Conservation (phyloP, 2,113 vertebrate species). For the Carettochelys insculpta region DNA sequence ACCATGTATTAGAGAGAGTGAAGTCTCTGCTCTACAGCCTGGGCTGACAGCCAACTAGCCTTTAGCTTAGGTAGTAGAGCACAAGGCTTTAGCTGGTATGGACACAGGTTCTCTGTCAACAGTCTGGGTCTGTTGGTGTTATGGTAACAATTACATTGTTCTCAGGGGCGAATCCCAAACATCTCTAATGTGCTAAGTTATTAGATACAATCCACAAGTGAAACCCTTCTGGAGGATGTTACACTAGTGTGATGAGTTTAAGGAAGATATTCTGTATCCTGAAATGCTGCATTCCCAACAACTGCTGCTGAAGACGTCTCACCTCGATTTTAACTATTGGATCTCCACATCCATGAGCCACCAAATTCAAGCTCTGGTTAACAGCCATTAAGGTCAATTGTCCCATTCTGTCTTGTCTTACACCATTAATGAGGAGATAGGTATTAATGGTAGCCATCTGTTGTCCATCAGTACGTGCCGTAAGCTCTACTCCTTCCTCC, state of each 20-base stretch:
- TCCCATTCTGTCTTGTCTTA: constrained; percentile 59
- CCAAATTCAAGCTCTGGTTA: constrained; percentile 77
- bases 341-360: constrained; percentile 71
- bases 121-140: no score
- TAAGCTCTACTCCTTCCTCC: constrained; percentile 75
- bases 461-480: constrained; percentile 69
- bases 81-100: no score
- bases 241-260: background rate
- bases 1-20: no score
- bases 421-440: constrained; percentile 56
- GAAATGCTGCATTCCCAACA: background rate
- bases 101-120: no score
- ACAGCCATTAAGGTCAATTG: constrained; percentile 65
- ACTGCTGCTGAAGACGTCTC: background rate
- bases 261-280: background rate
- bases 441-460: constrained; percentile 57
- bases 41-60: no score
- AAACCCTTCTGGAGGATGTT: background rate
- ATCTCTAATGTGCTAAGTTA: background rate
- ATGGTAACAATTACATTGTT: background rate
- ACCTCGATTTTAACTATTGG: constrained; percentile 48
- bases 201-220: background rate
- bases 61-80: no score
- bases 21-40: no score
- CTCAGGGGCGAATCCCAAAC: fast-evolving